Conservation (phyloP, 2,113 vertebrate genomes). For the Zosterops japonicus region DNA sequence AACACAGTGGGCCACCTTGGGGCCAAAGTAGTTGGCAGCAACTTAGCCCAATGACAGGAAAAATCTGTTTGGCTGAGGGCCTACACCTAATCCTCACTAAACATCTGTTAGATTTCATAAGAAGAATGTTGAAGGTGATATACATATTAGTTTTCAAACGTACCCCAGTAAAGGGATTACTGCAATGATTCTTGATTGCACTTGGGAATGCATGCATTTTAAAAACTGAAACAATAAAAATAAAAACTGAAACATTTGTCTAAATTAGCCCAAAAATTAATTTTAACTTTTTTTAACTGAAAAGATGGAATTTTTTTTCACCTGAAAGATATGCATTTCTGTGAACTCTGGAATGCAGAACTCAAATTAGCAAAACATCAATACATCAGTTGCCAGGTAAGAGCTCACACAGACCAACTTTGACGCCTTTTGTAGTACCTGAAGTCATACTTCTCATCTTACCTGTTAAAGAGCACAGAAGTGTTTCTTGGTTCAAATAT, state of each 20-base stretch:
- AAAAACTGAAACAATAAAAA: neutral
- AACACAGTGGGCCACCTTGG: neutral
- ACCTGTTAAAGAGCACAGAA: neutral
- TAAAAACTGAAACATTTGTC: neutral
- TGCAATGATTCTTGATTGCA: neutral
- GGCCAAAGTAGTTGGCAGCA: slow-evolving; percentile 6
- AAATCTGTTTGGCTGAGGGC: slow-evolving; percentile 36
- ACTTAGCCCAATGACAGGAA: neutral
- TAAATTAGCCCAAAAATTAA: neutral
- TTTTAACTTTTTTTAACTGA: neutral
- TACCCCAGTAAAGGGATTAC: neutral
- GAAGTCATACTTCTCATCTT: neutral
- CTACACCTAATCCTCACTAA: slow-evolving; percentile 28
- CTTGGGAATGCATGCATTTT: neutral
- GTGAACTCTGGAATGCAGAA: neutral
- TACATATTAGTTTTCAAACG: neutral
- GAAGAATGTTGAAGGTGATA: neutral
- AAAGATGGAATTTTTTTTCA: neutral
- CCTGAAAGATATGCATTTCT: neutral
- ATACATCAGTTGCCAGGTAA: neutral
- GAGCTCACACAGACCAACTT: neutral
- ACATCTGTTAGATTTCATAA: slow-evolving; percentile 31
- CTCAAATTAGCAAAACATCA: neutral
- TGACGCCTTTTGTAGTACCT: neutral
- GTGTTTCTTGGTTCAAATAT: neutral